Base-by-base conservation (phyloP, 2,113 vertebrate genomes). In the Puma concolor region DNA sequence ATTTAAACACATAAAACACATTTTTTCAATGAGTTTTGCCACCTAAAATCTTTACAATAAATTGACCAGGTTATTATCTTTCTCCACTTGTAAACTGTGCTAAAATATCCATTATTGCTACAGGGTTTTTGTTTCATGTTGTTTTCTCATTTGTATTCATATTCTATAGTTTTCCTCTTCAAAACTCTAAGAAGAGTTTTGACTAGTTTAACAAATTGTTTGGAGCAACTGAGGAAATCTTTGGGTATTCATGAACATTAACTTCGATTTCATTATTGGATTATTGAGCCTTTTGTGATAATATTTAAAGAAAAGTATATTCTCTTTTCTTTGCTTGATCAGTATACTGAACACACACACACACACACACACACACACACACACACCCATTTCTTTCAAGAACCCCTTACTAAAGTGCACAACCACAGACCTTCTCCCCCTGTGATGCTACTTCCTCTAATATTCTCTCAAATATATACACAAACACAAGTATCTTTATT, bases 181-280 rank as follows among this genome's bases (percentile, higher is more conserved):
- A 88, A 50, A 84, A 92, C 67, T 50, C 91, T n/a, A 69, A 93
- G 79, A 69, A 88, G 25, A 69, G 7, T 88, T 69, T 19, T 80
- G 31, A 93, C 57, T 54, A 66, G 74, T 85, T 79, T 74, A 74
- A 13, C 50, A 74, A 80, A 80, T 90, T 92, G 17, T 4, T 74
- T 76, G 52, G 38, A 11, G n/a, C 4, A 86, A 60, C 16, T 41
- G 95, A 93, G 31, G 96, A 96, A 97, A 98, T 92, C 96, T 60
- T 96, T 96, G 52, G 52, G 79, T 92, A 97, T 90, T 94, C 21
- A 95, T 92, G 67, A 97, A 76, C 85, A 83, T 94, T 95, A 92
- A 27, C 93, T 95, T 97, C 50, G 84, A 67, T 85, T 52, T 13
- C 11, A 88, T 97, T 90, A 94, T 76, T 98, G 97, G 97, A 93